These are phyloP conservation scores for Amphipoea oculea DNA, from an alignment of 2,888 invertebrate species.

Conservation along the genomic window DNA sequence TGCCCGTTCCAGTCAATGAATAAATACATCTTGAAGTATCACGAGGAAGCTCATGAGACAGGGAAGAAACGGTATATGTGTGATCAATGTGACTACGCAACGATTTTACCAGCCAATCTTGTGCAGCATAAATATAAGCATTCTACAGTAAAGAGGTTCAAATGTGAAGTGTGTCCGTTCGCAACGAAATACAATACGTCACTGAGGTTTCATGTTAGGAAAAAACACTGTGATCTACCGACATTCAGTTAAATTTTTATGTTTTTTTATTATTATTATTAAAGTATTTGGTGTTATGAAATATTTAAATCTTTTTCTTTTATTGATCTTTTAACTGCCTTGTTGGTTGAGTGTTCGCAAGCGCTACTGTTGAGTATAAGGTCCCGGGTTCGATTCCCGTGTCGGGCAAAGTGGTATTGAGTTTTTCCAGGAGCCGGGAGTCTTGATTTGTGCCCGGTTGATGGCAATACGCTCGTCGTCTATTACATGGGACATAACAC, in stretches of 20 bases:
- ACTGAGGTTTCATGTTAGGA: constrained; percentile 86
- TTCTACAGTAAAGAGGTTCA: constrained; percentile 85
- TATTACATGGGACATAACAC: too few relatives aligned
- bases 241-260: constrained; percentile 77
- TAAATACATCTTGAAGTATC: constrained; percentile 85
- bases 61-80: constrained; percentile 84
- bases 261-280: constrained; percentile 55
- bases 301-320: constrained; percentile 36
- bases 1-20: constrained; percentile 88
- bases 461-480: too few relatives aligned
- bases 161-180: constrained; percentile 87
- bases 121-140: constrained; percentile 88
- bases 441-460: too few relatives aligned
- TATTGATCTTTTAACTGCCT: too few relatives aligned
- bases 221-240: constrained; percentile 89
- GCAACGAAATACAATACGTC: constrained; percentile 88
- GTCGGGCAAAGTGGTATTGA: too few relatives aligned
- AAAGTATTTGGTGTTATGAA: constrained; percentile 79
- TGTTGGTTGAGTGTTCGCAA: too few relatives aligned
- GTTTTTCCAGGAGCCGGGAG: too few relatives aligned
- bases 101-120: constrained; percentile 84
- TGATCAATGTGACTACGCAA: constrained; percentile 86
- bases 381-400: too few relatives aligned
- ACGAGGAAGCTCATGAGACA: constrained; percentile 85
- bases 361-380: too few relatives aligned